Evolutionary conservation across 2,888 invertebrate genomes (phyloP).

Genomic region (Octodonta nipae): DNA sequence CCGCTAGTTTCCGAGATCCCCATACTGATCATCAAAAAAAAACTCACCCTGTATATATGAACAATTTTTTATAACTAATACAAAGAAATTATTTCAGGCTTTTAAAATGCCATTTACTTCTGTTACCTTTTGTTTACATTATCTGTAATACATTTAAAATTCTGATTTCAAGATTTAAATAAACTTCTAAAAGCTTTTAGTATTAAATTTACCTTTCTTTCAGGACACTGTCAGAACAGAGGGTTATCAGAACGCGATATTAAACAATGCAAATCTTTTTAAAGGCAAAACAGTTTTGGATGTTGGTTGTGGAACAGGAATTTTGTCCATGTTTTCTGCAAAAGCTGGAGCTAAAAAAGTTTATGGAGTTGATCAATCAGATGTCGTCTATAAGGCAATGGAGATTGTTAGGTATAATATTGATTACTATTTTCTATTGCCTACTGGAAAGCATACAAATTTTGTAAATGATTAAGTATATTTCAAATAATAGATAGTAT

Average conservation of each 20-base stretch:
- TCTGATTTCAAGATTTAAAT: too few relatives aligned
- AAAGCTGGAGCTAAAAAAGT: conserved; percentile 84
- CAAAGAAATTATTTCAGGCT: too few relatives aligned
- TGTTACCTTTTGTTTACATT: too few relatives aligned
- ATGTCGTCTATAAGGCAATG: conserved; percentile 89
- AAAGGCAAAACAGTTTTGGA: conserved; percentile 75
- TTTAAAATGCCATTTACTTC: too few relatives aligned
- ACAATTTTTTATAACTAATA: too few relatives aligned
- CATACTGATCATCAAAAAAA: too few relatives aligned
- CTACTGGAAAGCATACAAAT: not conserved
- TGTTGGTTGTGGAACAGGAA: conserved; percentile 95
- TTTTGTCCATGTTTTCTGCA: conserved; percentile 95
- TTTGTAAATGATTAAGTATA: too few relatives aligned
- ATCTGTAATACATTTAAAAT: too few relatives aligned
- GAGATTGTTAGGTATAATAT: conserved; percentile 88
- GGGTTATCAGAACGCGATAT: conserved; percentile 72
- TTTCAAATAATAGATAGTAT: too few relatives aligned
- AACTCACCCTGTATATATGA: too few relatives aligned
- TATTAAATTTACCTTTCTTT: conserved; percentile 16
- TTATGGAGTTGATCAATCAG: conserved; percentile 89
- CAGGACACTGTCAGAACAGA: conserved; percentile 73
- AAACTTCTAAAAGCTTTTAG: too few relatives aligned
- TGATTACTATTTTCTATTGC: conserved; percentile 12
- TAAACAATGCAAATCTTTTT: conserved; percentile 56
- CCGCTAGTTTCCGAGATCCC: too few relatives aligned